These are phyloP conservation scores for Peromyscus eremicus DNA, from an alignment of 2,797 vertebrate genomes.

Conservation along the genomic window DNA sequence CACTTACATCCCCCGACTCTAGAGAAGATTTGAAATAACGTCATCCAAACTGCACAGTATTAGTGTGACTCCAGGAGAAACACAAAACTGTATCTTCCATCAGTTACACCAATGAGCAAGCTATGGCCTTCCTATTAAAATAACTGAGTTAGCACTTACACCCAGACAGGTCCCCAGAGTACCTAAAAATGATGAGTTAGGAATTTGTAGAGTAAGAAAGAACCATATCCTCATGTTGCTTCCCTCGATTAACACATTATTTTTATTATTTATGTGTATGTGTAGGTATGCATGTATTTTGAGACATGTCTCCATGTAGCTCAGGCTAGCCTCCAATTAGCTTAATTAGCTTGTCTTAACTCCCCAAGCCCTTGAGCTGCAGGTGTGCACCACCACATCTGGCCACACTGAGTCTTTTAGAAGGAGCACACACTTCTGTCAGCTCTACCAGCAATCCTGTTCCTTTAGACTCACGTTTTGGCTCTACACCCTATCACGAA, in stretches of 20 bases:
- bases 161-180: background rate
- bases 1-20: background rate
- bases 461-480: background rate
- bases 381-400: background rate
- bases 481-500: background rate
- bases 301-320: background rate
- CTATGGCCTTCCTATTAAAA: slow-evolving; percentile 30
- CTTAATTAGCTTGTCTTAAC: background rate
- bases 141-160: background rate
- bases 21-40: background rate
- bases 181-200: background rate
- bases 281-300: background rate
- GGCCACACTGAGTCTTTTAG: background rate
- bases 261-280: background rate
- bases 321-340: background rate
- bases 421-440: background rate
- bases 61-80: background rate
- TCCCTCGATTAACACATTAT: background rate
- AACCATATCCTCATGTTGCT: background rate
- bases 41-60: slow-evolving; percentile 9
- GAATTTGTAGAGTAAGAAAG: background rate
- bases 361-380: background rate
- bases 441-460: background rate
- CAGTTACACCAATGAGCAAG: background rate
- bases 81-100: background rate